Base-by-base conservation (phyloP, 1,140 invertebrate genomes). In the Drosophila busckii region DNA sequence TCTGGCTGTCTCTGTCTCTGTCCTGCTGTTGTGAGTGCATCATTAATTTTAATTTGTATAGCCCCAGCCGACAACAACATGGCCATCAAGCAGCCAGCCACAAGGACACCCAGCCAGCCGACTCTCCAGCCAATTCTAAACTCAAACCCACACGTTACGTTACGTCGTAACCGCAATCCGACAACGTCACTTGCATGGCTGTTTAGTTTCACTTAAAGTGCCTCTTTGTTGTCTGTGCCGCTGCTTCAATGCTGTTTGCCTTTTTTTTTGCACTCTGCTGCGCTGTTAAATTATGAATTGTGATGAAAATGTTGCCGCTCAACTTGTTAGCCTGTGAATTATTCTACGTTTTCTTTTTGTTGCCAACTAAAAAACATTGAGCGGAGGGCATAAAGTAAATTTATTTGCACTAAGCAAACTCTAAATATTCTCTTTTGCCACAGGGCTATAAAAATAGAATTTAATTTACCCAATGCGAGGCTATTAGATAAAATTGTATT, bases 21-120 rank as follows among this genome's bases (percentile, higher is more conserved):
- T 4, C 19, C 29, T 48, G 35, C 37, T 67, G 62, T 55, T 71
- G 73, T 68, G 73, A 78, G 73, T 78, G 73, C 73, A 78, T 78
- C 73, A 78, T 78, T 78, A 78, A 78, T 78, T 78, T 78, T 78
- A 78, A 80, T 78, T 78, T 78, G 67, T 78, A 80, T 78, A 60
- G 68, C 67, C 53, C 68, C 44, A 50, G 63, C 63, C 67, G 63
- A 63, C 67, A 78, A 63, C 67, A 78, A 70, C 71, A 68, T 59
- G 62, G 73, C 71, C 71, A 78, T 62, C 59, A 62, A 62, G 20
- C 35, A 42, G 40, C 23, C 46, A 25, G 25, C 15, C 54, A 52
- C 50, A 52, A 46, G 65, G 46, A 56, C 52, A 48, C 12, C 40
- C 69, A 54, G 69, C n/a, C n/a, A n/a, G n/a, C n/a, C n/a, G 73